A percentile compares a stretch with the other conserved stretches of the same genome.
These are phyloP conservation scores for Malurus melanocephalus DNA, from an alignment of 2,113 vertebrate species.

Conservation along the genomic window DNA sequence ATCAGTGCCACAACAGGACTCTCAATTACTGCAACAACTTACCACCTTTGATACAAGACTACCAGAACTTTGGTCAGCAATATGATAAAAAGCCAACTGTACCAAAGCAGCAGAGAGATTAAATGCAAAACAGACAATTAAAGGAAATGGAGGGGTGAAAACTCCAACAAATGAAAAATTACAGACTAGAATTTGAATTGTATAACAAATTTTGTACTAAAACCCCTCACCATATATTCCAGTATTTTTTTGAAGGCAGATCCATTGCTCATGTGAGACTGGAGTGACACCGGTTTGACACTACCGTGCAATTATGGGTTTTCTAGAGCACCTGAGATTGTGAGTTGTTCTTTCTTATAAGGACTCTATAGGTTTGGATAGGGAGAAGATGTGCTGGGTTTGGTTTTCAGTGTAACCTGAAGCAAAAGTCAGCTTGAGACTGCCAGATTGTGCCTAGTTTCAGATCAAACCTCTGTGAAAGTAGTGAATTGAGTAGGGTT, in stretches of 20 bases:
- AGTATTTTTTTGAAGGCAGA: neutral
- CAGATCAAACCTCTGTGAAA: slow-evolving; percentile 45
- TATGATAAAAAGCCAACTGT: slow-evolving; percentile 34
- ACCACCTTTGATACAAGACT: neutral
- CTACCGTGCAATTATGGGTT: neutral
- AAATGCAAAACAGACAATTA: slow-evolving; percentile 19
- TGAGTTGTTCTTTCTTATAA: neutral
- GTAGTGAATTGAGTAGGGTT: slow-evolving; percentile 29
- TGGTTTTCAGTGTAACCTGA: neutral
- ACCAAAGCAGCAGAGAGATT: neutral
- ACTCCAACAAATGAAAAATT: neutral
- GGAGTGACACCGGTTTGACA: neutral
- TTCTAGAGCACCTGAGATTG: neutral
- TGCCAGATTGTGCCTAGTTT: slow-evolving; percentile 48
- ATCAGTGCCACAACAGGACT: neutral
- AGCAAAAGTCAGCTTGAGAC: neutral
- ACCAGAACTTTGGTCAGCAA: neutral
- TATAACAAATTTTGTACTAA: neutral
- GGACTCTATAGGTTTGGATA: neutral
- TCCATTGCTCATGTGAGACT: neutral
- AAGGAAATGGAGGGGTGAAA: neutral
- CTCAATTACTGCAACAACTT: neutral
- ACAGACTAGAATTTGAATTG: neutral
- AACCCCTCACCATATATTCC: neutral
- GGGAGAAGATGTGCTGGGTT: neutral